These are phyloP conservation scores for Uloborus diversus DNA, from an alignment of 1,140 invertebrate genomes.

Conservation along the genomic window DNA sequence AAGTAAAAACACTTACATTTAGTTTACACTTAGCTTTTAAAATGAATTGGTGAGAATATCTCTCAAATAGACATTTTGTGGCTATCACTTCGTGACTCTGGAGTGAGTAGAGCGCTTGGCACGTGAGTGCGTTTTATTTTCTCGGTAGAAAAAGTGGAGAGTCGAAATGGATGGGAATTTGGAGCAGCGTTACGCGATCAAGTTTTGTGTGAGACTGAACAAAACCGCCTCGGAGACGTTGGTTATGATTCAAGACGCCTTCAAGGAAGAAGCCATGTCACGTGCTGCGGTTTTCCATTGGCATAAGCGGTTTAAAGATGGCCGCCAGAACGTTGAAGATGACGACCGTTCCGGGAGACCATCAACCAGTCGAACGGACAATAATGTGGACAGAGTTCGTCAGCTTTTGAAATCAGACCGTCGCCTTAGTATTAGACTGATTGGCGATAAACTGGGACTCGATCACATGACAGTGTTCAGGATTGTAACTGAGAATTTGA, in stretches of 20 bases:
- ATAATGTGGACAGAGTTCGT: neutral
- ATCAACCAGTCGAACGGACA: neutral
- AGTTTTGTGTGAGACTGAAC: neutral
- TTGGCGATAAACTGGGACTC: neutral
- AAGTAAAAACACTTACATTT: no score
- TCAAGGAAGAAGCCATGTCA: no score
- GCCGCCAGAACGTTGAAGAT: neutral
- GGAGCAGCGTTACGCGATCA: neutral
- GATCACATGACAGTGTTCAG: neutral
- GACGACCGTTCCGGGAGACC: neutral
- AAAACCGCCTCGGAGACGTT: neutral
- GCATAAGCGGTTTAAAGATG: neutral
- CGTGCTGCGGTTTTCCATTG: no score
- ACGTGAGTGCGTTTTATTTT: no score
- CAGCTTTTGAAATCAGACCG: neutral
- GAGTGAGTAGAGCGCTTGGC: no score
- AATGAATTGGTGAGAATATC: no score
- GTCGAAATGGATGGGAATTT: neutral
- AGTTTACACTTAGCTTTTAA: no score
- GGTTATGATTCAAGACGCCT: neutral
- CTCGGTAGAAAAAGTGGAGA: no score
- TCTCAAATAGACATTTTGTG: no score
- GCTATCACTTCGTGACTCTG: no score
- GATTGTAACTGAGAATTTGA: neutral
- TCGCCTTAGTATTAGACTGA: neutral